Percentiles rank a stretch among this genome's conserved stretches.
These are phyloP conservation scores for Rhizoglyphus robini DNA, from an alignment of 1,140 invertebrate genomes.

Conservation along the genomic window DNA sequence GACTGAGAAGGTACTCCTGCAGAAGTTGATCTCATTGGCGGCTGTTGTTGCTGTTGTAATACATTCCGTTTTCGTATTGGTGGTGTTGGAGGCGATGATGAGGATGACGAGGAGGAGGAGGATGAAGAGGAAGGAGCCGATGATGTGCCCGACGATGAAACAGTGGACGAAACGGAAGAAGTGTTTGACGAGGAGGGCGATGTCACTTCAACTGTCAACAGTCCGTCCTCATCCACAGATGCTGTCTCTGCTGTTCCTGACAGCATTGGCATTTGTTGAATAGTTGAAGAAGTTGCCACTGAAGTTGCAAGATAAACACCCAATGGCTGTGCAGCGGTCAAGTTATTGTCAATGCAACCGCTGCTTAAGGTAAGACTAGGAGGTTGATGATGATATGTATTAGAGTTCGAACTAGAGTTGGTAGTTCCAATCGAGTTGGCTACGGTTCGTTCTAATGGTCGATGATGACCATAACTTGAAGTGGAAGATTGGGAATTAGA, in stretches of 20 bases:
- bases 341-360: background rate
- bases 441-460: slow-evolving; percentile 9
- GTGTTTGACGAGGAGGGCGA: background rate
- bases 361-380: background rate
- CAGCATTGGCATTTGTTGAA: background rate
- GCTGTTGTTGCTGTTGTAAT: background rate
- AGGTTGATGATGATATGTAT: background rate
- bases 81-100: slow-evolving; percentile 14
- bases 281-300: background rate
- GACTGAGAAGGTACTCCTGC: too few relatives aligned
- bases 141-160: background rate
- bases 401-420: background rate
- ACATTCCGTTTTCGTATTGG: slow-evolving; percentile 3
- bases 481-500: background rate
- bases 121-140: background rate
- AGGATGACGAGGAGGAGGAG: background rate
- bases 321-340: background rate
- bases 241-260: background rate
- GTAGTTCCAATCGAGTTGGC: slow-evolving; percentile 8
- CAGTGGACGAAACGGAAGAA: background rate
- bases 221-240: background rate
- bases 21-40: background rate
- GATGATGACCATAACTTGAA: background rate
- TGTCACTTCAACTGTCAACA: background rate
- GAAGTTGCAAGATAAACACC: background rate